Conservation (phyloP, 2,888 invertebrate species). For the Drosophila fulvimacula region DNA sequence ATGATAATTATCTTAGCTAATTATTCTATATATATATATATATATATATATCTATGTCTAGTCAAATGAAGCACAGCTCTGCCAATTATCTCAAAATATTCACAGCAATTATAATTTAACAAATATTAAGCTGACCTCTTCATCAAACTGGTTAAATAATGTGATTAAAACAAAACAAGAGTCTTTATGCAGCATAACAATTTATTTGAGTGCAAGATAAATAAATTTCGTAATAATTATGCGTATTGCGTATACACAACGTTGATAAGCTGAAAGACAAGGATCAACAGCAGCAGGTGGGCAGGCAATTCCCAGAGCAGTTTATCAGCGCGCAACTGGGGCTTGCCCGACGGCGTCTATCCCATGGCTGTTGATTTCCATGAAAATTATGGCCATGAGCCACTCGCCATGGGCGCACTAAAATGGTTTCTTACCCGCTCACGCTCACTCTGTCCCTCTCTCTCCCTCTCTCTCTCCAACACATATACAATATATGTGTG, state of each 20-base stretch:
- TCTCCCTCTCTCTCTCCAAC: background rate
- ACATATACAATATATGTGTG: constrained; percentile 9
- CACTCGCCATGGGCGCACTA: constrained; percentile 27
- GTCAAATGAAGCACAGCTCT: background rate
- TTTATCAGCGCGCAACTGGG: constrained; percentile 42
- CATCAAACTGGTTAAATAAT: background rate
- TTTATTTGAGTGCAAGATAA: background rate
- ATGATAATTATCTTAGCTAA: no score
- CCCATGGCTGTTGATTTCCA: constrained; percentile 59
- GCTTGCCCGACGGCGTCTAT: constrained; percentile 16
- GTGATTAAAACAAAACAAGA: background rate
- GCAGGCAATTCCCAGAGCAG: constrained; percentile 38
- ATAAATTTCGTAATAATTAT: constrained; percentile 11
- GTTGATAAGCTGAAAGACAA: constrained; percentile 19
- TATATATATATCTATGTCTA: no score
- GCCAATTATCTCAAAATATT: background rate
- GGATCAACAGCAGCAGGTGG: constrained; percentile 54
- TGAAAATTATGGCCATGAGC: constrained; percentile 43
- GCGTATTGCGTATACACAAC: constrained; percentile 48
- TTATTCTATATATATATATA: no score
- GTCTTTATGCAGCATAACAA: background rate
- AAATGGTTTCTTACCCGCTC: constrained; percentile 52
- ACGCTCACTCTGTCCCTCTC: background rate
- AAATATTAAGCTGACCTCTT: background rate
- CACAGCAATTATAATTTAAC: background rate